phyloP scores from a whole-genome alignment of 2,888 invertebrate genomes.

The Mellilla xanthometata region DNA sequence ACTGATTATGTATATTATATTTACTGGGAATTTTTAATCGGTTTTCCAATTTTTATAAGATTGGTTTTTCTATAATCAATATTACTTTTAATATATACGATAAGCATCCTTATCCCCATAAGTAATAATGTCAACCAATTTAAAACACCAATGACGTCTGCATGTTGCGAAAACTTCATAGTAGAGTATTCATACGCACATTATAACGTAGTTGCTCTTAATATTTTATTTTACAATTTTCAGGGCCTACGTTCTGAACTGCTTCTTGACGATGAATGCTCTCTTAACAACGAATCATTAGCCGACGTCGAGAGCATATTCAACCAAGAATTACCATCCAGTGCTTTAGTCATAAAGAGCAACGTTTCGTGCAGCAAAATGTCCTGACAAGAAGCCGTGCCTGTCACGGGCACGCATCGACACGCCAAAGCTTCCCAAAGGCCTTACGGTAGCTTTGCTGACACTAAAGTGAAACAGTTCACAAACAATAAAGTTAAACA shows the following conservation, averaged over 20 bases:
- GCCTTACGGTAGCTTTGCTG: constrained; percentile 69
- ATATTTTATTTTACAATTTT: no score
- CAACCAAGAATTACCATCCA: constrained; percentile 59
- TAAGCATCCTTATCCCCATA: no score
- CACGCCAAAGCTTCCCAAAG: constrained; percentile 42
- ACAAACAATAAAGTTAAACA: not conserved
- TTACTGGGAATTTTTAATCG: no score
- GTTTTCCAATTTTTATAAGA: no score
- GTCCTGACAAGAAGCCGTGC: constrained; percentile 79
- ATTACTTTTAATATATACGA: no score
- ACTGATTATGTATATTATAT: no score
- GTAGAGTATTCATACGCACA: no score
- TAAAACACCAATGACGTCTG: no score
- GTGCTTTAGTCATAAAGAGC: constrained; percentile 65
- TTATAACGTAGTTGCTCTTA: no score
- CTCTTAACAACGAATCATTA: constrained; percentile 58
- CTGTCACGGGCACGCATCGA: constrained; percentile 56
- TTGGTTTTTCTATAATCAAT: no score
- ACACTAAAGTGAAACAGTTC: constrained; percentile 48
- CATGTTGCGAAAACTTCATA: no score
- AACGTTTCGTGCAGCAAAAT: constrained; percentile 50
- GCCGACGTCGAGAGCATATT: constrained; percentile 64
- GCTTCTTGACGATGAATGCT: constrained; percentile 67
- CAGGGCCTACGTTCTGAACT: constrained; percentile 70
- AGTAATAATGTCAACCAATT: no score